A percentile compares a stretch with the other conserved stretches of the same genome.
These are phyloP conservation scores for Allygus modestus DNA, from an alignment of 2,888 invertebrate species.

Conservation along the genomic window DNA sequence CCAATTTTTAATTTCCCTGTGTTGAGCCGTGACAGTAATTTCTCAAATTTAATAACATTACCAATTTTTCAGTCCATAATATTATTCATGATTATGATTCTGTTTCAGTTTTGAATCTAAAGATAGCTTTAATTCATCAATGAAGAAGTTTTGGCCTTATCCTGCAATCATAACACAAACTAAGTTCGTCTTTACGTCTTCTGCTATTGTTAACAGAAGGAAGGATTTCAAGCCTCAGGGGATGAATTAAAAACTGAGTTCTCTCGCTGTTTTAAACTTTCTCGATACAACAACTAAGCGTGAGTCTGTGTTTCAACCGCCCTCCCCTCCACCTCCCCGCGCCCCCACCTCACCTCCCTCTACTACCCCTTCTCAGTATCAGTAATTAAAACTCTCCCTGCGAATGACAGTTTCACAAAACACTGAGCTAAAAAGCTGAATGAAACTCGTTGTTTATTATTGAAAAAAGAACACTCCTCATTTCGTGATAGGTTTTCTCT, in stretches of 20 bases:
- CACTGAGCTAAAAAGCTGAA: not conserved
- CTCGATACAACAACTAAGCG: constrained; percentile 5
- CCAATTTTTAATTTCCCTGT: too few relatives aligned
- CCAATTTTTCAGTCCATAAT: too few relatives aligned
- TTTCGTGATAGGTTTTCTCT: too few relatives aligned
- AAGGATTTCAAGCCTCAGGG: not conserved
- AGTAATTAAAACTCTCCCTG: not conserved
- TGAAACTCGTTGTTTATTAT: not conserved
- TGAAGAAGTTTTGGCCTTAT: too few relatives aligned
- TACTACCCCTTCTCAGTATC: not conserved
- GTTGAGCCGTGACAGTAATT: too few relatives aligned
- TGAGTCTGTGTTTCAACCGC: not conserved
- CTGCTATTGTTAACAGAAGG: not conserved
- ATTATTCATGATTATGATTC: too few relatives aligned
- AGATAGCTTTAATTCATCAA: too few relatives aligned
- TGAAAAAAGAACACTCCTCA: too few relatives aligned
- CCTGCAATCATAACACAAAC: too few relatives aligned
- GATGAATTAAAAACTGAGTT: constrained; percentile 5
- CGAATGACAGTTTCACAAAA: not conserved
- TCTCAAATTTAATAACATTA: too few relatives aligned
- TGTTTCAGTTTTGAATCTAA: too few relatives aligned
- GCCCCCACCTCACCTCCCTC: not conserved
- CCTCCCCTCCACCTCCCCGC: not conserved
- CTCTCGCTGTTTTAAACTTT: constrained; percentile 20
- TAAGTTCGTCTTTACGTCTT: too few relatives aligned